Conservation (phyloP, 1,140 invertebrate genomes). For the Copidosoma floridanum region DNA sequence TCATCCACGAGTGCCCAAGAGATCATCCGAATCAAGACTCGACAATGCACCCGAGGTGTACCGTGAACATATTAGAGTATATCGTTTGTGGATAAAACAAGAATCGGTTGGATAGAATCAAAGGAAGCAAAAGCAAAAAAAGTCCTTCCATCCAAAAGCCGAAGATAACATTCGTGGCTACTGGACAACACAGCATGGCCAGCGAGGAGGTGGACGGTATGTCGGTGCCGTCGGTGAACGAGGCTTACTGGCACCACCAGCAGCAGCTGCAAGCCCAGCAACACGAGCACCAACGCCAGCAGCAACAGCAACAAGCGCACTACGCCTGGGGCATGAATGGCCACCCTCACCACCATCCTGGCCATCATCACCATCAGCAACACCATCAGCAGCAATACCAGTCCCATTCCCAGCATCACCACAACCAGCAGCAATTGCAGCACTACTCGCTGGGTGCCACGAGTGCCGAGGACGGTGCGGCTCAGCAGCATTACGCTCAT, state of each 20-base stretch:
- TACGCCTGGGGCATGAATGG: constrained; percentile 15
- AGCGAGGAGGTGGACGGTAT: constrained; percentile 39
- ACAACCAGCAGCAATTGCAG: constrained; percentile 23
- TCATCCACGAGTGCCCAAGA: too few relatives aligned
- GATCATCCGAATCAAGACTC: too few relatives aligned
- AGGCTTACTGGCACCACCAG: constrained; percentile 36
- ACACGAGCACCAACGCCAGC: constrained; percentile 26
- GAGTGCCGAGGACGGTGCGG: background rate
- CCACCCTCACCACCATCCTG: constrained; percentile 27
- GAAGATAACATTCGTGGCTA: too few relatives aligned
- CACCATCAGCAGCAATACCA: constrained; percentile 23
- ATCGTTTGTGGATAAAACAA: too few relatives aligned
- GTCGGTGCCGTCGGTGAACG: constrained; percentile 29
- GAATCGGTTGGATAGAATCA: too few relatives aligned
- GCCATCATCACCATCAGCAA: constrained; percentile 20
- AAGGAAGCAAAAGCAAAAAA: too few relatives aligned
- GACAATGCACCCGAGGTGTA: too few relatives aligned
- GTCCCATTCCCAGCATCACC: constrained; percentile 31
- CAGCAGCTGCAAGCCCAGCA: constrained; percentile 30
- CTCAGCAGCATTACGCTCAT: constrained; percentile 23
- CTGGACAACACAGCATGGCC: too few relatives aligned
- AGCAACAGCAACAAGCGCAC: constrained; percentile 33
- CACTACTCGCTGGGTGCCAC: constrained; percentile 27
- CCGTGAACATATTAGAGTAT: too few relatives aligned
- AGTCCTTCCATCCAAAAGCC: too few relatives aligned